Evolutionary conservation across 35 echinoderm and acorn worm species (phyloP).

Genomic region (Ophiothrix spiculata): DNA sequence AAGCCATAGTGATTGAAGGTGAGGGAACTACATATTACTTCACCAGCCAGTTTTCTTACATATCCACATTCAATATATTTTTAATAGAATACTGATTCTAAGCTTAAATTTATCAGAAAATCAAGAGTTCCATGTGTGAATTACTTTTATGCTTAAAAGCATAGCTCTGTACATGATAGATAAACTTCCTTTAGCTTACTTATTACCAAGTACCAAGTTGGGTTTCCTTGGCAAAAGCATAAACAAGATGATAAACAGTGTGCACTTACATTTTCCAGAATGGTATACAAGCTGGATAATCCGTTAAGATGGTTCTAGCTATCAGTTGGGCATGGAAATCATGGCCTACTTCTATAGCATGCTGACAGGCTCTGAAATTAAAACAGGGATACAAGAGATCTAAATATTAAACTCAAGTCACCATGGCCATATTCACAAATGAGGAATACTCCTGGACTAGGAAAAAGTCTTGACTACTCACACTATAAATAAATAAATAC

Average conservation of each 20-base stretch:
- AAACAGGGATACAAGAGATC: neutral
- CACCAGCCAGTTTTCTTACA: neutral
- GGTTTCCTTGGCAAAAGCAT: too few species aligned
- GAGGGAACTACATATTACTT: neutral
- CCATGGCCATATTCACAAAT: too few species aligned
- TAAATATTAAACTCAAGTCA: too few species aligned
- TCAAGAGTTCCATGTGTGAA: too few species aligned
- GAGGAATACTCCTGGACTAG: too few species aligned
- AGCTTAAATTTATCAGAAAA: neutral
- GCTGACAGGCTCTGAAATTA: constrained; percentile 17
- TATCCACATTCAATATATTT: neutral
- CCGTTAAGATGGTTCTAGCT: neutral
- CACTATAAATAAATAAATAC: too few species aligned
- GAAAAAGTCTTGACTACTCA: too few species aligned
- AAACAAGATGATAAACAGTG: neutral
- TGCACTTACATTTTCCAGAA: constrained; percentile 43
- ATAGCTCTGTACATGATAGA: too few species aligned
- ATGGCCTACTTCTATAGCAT: neutral
- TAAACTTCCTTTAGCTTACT: too few species aligned
- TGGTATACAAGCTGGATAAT: constrained; percentile 12
- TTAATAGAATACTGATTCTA: neutral
- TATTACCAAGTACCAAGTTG: too few species aligned
- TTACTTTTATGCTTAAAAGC: too few species aligned
- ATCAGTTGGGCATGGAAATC: constrained; percentile 9
- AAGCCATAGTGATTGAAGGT: too few species aligned